phyloP scores from a whole-genome alignment of 2,888 invertebrate genomes.

The Philopedon plagiatum region DNA sequence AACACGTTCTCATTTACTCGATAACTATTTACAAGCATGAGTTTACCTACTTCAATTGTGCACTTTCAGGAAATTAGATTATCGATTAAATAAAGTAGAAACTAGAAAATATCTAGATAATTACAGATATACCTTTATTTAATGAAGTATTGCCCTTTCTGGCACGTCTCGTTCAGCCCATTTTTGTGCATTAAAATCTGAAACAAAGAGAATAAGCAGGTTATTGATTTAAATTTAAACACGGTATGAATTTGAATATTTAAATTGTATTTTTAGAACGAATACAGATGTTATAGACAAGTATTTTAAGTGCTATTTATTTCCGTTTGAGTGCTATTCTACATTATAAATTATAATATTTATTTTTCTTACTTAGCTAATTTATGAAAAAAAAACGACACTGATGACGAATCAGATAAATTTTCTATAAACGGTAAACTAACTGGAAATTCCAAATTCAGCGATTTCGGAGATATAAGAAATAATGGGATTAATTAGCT shows the following conservation, averaged over 20 bases:
- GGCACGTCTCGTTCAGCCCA: conserved; percentile 64
- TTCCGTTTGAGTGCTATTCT: too few relatives aligned
- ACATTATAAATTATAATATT: too few relatives aligned
- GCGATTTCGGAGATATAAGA: too few relatives aligned
- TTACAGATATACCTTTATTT: conserved; percentile 52
- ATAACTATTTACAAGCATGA: neutral
- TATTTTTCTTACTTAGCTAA: too few relatives aligned
- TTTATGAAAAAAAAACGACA: too few relatives aligned
- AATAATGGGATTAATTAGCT: too few relatives aligned
- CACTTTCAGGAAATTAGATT: conserved; percentile 3
- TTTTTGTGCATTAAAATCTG: conserved; percentile 62
- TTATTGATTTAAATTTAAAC: conserved; percentile 10
- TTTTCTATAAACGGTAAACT: too few relatives aligned
- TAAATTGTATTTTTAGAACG: conserved; percentile 9
- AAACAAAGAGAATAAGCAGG: conserved; percentile 53
- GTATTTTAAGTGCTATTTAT: conserved; percentile 1
- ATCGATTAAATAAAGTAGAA: conserved; percentile 7
- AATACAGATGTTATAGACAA: neutral
- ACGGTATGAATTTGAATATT: neutral
- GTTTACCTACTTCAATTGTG: neutral
- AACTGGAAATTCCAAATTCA: too few relatives aligned
- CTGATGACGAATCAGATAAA: too few relatives aligned
- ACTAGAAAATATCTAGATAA: conserved; percentile 3
- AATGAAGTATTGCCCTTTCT: conserved; percentile 54
- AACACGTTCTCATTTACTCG: too few relatives aligned